Evolutionary conservation across 2,888 invertebrate species (phyloP), one percentile per base, ranked within the genome.

Genomic region (Phrixothrix hirtus): DNA sequence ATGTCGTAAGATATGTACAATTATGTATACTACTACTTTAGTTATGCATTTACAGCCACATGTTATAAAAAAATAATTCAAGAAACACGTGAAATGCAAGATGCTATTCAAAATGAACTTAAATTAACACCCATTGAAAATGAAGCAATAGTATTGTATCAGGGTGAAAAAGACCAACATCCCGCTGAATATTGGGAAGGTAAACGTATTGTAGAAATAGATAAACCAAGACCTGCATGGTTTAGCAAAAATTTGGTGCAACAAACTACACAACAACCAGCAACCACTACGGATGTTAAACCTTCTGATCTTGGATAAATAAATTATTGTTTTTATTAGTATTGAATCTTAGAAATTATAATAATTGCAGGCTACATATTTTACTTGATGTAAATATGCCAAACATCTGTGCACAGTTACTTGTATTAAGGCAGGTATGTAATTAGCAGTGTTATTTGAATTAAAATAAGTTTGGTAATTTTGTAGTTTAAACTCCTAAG

Each of bases 1-100:
- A 34, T 96, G 96, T 75, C 86, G 94, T 93, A 82, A 81, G 81
- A n/a, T n/a, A n/a, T n/a, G n/a, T n/a, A n/a, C n/a, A n/a, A n/a
- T n/a, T n/a, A n/a, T n/a, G n/a, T n/a, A n/a, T n/a, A n/a, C n/a
- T n/a, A n/a, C n/a, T n/a, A n/a, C n/a, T n/a, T n/a, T n/a, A n/a
- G n/a, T n/a, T n/a, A n/a, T n/a, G 10, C 6, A 15, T 39, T 39
- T 39, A 5, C 16, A 95, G 95, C 85, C 29, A 82, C 88, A 62
- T 96, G 96, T 71, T 96, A 95, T 68, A 82, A 84, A 39, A 89
- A 83, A 77, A 85, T 95, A 0, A 86, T 85, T 63, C 77, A 80
- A 43, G 95, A 96, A 79, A 95, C 95, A 0, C 78, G 86, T 70
- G 78, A 79, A 50, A 91, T 96, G 79, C 86, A 91, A 73, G 81